A percentile compares a stretch with the other conserved stretches of the same genome.
phyloP scores from a whole-genome alignment of 1,140 invertebrate genomes.

The Atta cephalotes region DNA sequence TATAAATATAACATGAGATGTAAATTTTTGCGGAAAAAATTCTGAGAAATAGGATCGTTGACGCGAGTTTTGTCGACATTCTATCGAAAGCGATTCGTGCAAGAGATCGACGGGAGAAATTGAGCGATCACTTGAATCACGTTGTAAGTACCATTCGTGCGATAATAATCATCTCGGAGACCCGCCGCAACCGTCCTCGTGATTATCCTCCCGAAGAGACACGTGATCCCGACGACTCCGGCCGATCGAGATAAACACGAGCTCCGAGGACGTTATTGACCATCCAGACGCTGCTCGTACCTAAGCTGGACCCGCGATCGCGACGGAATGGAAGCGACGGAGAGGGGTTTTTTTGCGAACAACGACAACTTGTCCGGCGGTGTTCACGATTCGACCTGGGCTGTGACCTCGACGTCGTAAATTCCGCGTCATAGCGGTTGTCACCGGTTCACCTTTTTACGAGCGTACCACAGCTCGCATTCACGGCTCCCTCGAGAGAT shows the following conservation, averaged over 20 bases:
- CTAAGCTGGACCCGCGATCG: conserved; percentile 52
- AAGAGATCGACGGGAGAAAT: conserved; percentile 53
- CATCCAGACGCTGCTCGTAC: conserved; percentile 20
- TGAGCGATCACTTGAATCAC: conserved; percentile 59
- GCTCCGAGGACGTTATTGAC: conserved; percentile 54
- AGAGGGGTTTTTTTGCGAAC: conserved; percentile 69
- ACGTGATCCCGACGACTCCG: conserved; percentile 55
- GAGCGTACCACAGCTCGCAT: conserved; percentile 74
- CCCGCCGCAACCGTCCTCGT: conserved; percentile 56
- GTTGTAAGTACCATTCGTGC: conserved; percentile 56
- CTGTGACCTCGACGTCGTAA: conserved; percentile 79
- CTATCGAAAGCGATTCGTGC: conserved; percentile 41
- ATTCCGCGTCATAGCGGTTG: conserved; percentile 81
- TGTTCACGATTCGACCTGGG: conserved; percentile 81
- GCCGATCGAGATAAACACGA: conserved; percentile 59
- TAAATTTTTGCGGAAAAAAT: background rate
- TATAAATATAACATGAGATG: background rate
- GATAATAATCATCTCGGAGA: conserved; percentile 62
- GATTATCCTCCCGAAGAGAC: conserved; percentile 57
- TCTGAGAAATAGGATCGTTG: background rate
- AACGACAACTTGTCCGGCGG: conserved; percentile 76
- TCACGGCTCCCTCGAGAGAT: conserved; percentile 71
- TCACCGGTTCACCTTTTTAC: conserved; percentile 80
- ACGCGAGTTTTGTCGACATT: background rate
- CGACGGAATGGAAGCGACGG: conserved; percentile 60